phyloP scores from a whole-genome alignment of 1,140 invertebrate genomes.

The Leguminivora glycinivorella region DNA sequence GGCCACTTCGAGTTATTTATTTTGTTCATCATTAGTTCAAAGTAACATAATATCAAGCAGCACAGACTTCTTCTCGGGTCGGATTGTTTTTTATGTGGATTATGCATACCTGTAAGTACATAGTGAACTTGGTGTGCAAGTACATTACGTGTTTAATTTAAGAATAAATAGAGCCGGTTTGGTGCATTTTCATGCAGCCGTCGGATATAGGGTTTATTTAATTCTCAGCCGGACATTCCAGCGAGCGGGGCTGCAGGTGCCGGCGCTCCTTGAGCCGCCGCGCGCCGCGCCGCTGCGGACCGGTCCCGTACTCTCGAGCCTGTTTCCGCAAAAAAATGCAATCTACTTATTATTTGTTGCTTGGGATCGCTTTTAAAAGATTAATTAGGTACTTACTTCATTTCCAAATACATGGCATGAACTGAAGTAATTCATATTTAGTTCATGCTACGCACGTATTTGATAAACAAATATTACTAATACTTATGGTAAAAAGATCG shows the following conservation, averaged over 20 bases:
- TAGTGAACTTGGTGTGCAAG: background rate
- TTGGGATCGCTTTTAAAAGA: background rate
- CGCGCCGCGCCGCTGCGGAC: constrained; percentile 35
- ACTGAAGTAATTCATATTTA: background rate
- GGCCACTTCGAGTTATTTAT: too few species aligned
- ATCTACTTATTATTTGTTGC: constrained; percentile 34
- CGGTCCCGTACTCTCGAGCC: constrained; percentile 45
- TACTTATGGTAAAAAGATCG: too few species aligned
- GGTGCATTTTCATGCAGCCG: background rate
- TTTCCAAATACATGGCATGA: background rate
- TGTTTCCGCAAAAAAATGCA: constrained; percentile 52
- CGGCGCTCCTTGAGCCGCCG: constrained; percentile 11
- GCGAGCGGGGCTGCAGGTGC: constrained; percentile 52
- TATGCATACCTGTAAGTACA: too few species aligned
- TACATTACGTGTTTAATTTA: background rate
- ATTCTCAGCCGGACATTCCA: constrained; percentile 59
- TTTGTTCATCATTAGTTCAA: too few species aligned
- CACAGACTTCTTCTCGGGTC: too few species aligned
- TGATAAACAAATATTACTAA: too few species aligned
- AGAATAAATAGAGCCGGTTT: background rate
- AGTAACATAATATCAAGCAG: too few species aligned
- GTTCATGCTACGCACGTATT: background rate
- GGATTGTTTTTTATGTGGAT: too few species aligned
- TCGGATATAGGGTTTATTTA: constrained; percentile 30
- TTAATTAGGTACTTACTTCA: background rate